Conservation (phyloP, 1,140 invertebrate genomes). For the Daktulosphaira vitifoliae region DNA sequence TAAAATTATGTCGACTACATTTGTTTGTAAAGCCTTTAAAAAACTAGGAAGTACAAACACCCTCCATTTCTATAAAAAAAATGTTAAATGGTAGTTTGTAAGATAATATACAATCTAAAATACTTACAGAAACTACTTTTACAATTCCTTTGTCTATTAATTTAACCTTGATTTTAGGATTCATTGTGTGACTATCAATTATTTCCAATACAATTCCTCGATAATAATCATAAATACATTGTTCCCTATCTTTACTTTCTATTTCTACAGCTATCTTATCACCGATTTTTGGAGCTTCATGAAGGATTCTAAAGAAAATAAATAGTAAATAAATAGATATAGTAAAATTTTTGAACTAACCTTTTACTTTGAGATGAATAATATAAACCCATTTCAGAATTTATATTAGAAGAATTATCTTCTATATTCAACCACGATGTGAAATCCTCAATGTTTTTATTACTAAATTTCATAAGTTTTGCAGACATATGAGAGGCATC, state of each 20-base stretch:
- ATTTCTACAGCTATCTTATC: not conserved
- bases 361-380: not conserved
- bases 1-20: slow-evolving; percentile 6
- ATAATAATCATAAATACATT: not conserved
- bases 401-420: not conserved
- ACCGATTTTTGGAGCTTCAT: not conserved
- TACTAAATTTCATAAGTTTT: slow-evolving; percentile 14
- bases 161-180: slow-evolving; percentile 6
- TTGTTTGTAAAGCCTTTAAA: not conserved
- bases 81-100: too few species aligned
- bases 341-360: too few species aligned
- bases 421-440: not conserved
- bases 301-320: not conserved
- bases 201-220: not conserved
- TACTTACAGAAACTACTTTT: not conserved
- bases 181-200: not conserved
- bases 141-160: slow-evolving; percentile 9
- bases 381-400: not conserved
- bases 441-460: slow-evolving; percentile 3
- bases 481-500: slow-evolving; percentile 18
- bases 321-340: too few species aligned
- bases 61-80: not conserved
- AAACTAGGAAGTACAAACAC: not conserved
- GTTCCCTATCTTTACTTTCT: not conserved
- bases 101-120: too few species aligned